Percentiles rank a stretch among this genome's conserved stretches.
These are phyloP conservation scores for Apostichopus parvimensis DNA, from an alignment of 35 echinoderm and acorn worm species.

Conservation along the genomic window DNA sequence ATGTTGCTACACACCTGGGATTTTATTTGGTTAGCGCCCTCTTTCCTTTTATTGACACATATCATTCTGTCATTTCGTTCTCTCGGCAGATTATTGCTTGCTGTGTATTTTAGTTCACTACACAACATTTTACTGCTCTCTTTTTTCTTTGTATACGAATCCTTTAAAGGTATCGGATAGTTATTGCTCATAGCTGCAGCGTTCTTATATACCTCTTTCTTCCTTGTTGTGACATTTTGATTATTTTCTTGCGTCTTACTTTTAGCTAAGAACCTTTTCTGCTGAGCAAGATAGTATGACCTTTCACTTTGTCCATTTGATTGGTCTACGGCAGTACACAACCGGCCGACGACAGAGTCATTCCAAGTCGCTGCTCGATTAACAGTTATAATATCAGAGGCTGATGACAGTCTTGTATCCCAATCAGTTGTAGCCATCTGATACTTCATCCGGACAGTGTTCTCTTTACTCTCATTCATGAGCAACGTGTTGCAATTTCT, in stretches of 20 bases:
- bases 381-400: no score
- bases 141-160: background rate
- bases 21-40: no score
- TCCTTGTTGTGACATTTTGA: background rate
- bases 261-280: no score
- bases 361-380: background rate
- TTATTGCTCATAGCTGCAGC: no score
- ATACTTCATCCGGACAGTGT: background rate
- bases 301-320: background rate
- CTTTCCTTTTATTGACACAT: background rate
- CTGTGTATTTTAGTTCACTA: background rate
- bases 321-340: background rate
- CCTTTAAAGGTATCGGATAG: no score
- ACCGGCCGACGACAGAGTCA: background rate
- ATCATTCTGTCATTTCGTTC: background rate
- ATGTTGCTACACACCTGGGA: no score
- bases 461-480: background rate
- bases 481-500: no score
- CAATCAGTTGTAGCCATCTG: background rate
- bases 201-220: no score
- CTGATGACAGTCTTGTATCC: background rate
- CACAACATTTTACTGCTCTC: background rate
- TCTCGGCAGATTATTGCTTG: background rate
- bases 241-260: no score
- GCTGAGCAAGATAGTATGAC: background rate